A percentile compares a stretch with the other conserved stretches of the same genome.
phyloP scores from a whole-genome alignment of 2,888 invertebrate genomes.

The Drosophila subquinaria region DNA sequence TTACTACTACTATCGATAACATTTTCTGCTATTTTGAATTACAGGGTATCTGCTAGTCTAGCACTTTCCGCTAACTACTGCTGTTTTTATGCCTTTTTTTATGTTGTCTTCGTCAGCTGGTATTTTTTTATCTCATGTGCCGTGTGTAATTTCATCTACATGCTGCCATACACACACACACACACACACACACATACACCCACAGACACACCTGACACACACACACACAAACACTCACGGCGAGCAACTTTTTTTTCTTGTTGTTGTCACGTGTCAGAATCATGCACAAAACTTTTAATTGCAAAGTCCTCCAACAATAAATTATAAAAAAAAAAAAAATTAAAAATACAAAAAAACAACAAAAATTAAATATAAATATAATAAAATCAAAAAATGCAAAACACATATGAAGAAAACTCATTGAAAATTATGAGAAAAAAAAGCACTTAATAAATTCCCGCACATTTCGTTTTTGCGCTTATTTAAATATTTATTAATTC shows the following conservation, averaged over 20 bases:
- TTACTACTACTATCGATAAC: too few relatives aligned
- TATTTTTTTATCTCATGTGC: constrained; percentile 33
- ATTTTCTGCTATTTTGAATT: not conserved
- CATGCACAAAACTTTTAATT: constrained; percentile 65
- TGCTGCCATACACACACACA: constrained; percentile 22
- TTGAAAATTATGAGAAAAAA: constrained; percentile 39
- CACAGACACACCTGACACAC: constrained; percentile 7
- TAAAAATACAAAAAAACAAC: constrained; percentile 8
- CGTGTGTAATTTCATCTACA: constrained; percentile 59
- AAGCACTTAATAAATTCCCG: constrained; percentile 42
- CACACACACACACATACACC: constrained; percentile 26
- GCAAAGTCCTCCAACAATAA: constrained; percentile 56
- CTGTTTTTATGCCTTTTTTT: constrained; percentile 17
- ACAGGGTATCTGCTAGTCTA: not conserved
- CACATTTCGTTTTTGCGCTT: constrained; percentile 20
- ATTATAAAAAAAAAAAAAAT: constrained; percentile 2
- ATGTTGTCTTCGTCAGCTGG: constrained; percentile 19
- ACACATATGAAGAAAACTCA: constrained; percentile 36
- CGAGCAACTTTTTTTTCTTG: constrained; percentile 23
- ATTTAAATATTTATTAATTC: constrained; percentile 63
- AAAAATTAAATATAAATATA: constrained; percentile 9
- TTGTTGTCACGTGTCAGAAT: constrained; percentile 64
- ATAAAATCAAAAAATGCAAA: constrained; percentile 4
- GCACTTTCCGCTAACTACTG: not conserved
- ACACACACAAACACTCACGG: constrained; percentile 15